phyloP scores from a whole-genome alignment of 1,140 invertebrate species.

The Probaryconus sp. region DNA sequence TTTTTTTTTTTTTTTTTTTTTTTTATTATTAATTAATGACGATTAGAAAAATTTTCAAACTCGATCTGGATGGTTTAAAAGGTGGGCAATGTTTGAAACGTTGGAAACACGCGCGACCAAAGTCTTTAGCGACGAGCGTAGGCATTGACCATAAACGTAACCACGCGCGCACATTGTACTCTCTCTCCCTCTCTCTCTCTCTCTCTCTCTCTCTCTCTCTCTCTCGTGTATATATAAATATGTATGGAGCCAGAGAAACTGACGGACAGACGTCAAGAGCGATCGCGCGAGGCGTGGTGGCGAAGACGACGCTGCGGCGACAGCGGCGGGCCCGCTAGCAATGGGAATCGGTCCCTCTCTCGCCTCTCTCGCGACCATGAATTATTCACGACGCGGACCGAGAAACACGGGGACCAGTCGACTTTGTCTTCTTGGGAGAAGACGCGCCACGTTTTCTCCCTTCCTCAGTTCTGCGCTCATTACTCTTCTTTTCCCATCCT shows the following conservation, averaged over 20 bases:
- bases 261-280: slow-evolving; percentile 54
- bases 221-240: slow-evolving; percentile 58
- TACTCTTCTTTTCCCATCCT: slow-evolving; percentile 11
- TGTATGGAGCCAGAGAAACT: slow-evolving; percentile 50
- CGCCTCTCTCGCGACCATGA: slow-evolving; percentile 13
- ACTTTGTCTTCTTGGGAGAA: too few species aligned
- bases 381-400: slow-evolving; percentile 26
- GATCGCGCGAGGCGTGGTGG: slow-evolving; percentile 71
- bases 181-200: too few species aligned
- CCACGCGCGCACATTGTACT: slow-evolving; percentile 1
- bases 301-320: slow-evolving; percentile 65
- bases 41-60: too few species aligned
- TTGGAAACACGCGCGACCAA: too few species aligned
- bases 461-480: background rate
- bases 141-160: slow-evolving; percentile 30
- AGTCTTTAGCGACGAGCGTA: background rate
- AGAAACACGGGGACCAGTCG: slow-evolving; percentile 8
- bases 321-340: too few species aligned
- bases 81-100: too few species aligned
- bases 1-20: too few species aligned
- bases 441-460: too few species aligned
- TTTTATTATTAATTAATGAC: too few species aligned
- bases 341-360: too few species aligned
- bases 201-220: too few species aligned
- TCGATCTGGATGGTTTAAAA: too few species aligned